Conservation (phyloP, 2,797 vertebrate species). For the Neostethus bicornis region DNA sequence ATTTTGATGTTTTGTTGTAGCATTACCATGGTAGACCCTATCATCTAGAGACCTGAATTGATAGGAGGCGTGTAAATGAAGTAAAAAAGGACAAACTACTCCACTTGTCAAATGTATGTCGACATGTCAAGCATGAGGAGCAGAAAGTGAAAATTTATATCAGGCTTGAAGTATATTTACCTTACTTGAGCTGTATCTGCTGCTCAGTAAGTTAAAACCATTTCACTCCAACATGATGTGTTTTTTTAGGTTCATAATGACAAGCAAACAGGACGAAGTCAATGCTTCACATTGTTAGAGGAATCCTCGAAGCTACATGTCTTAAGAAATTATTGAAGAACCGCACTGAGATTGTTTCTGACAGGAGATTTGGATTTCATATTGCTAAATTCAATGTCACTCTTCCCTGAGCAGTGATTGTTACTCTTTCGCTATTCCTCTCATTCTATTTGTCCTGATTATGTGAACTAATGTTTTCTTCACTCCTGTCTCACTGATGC, state of each 20-base stretch:
- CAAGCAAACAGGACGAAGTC: conserved; percentile 1
- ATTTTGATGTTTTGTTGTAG: neutral
- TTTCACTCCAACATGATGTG: conserved; percentile 4
- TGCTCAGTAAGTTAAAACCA: conserved; percentile 45
- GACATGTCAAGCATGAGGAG: neutral
- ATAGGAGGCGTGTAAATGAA: neutral
- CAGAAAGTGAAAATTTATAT: neutral
- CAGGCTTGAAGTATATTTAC: conserved; percentile 16
- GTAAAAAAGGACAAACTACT: neutral
- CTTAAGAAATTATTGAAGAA: conserved; percentile 50
- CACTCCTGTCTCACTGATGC: neutral
- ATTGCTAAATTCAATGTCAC: conserved; percentile 39
- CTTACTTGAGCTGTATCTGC: conserved; percentile 25
- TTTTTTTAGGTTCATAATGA: too few species aligned
- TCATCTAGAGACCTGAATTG: neutral
- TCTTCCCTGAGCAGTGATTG: conserved; percentile 53
- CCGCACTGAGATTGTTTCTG: conserved; percentile 37
- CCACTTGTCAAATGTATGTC: neutral
- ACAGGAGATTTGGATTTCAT: conserved; percentile 47
- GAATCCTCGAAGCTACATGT: conserved; percentile 27
- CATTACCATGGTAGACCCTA: neutral
- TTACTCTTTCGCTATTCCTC: conserved; percentile 16
- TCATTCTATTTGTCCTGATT: conserved; percentile 20
- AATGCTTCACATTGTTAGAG: conserved; percentile 51
- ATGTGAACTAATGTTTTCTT: conserved; percentile 21